Percentiles rank a stretch among this genome's conserved stretches.
phyloP scores from a whole-genome alignment of 2,797 vertebrate species.

The Intellagama lesueurii region DNA sequence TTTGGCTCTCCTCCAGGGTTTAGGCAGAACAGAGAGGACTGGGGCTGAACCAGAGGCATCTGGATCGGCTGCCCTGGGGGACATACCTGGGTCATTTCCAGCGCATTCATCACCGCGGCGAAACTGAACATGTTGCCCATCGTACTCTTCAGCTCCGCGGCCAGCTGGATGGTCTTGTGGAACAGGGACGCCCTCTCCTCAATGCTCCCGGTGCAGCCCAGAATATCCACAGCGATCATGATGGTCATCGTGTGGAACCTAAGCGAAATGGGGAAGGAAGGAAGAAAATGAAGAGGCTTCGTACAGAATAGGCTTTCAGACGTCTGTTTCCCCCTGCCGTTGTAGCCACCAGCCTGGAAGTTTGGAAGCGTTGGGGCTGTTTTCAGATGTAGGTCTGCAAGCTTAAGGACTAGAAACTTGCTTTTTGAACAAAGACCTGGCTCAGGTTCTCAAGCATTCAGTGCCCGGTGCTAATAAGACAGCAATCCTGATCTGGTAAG shows the following conservation, averaged over 20 bases:
- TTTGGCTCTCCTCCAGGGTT: too few relatives aligned
- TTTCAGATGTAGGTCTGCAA: not conserved
- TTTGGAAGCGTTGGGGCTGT: rapidly evolving
- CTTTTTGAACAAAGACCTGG: not conserved
- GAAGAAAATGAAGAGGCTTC: not conserved
- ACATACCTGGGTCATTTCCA: conserved; percentile 94
- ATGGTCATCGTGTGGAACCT: conserved; percentile 99
- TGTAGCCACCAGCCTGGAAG: not conserved
- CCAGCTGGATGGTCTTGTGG: conserved; percentile 97
- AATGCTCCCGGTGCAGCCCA: conserved; percentile 94
- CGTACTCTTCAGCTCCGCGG: conserved; percentile 92
- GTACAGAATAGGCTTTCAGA: not conserved
- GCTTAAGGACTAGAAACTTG: not conserved
- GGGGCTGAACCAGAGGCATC: not conserved
- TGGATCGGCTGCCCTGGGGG: too few relatives aligned
- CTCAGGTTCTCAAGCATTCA: too few relatives aligned
- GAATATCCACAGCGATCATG: conserved; percentile 95
- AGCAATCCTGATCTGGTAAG: not conserved
- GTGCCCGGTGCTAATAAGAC: not conserved
- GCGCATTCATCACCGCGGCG: conserved; percentile 94
- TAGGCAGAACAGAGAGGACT: not conserved
- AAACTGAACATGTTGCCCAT: conserved; percentile 99
- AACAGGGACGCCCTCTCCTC: conserved; percentile 93
- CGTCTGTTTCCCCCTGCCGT: not conserved
- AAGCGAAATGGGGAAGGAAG: not conserved